phyloP scores from a whole-genome alignment of 2,888 invertebrate species.

The Cepaea hortensis region DNA sequence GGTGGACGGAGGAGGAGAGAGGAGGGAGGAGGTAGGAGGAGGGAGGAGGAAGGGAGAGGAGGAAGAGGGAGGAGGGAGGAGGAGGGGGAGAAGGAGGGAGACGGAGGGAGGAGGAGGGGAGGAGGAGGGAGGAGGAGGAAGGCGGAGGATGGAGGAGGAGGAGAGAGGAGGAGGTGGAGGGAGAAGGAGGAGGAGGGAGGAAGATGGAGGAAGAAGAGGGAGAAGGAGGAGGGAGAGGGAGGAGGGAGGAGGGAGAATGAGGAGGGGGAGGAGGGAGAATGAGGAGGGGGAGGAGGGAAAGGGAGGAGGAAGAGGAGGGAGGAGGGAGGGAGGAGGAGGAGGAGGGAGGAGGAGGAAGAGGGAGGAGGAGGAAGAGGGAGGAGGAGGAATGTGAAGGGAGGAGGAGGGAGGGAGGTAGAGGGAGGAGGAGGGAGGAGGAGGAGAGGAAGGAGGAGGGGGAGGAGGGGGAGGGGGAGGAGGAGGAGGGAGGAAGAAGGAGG shows the following conservation, averaged over 20 bases:
- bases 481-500: conserved; percentile 6
- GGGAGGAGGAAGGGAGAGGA: neutral
- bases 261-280: neutral
- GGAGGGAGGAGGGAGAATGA: neutral
- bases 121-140: too few relatives aligned
- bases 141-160: too few relatives aligned
- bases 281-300: neutral
- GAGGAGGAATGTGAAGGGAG: too few relatives aligned
- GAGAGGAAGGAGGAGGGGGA: neutral
- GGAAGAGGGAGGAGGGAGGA: neutral
- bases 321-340: neutral
- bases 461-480: too few relatives aligned
- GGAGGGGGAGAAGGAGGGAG: neutral
- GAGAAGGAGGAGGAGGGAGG: neutral
- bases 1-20: too few relatives aligned
- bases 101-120: too few relatives aligned
- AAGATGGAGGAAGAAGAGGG: neutral
- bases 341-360: neutral
- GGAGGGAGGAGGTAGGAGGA: too few relatives aligned
- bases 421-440: neutral
- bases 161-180: neutral
- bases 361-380: conserved; percentile 5
- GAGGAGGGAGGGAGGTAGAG: neutral
- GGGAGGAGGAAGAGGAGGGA: neutral
- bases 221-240: neutral